These are phyloP conservation scores for Neodontobutis hainanensis DNA, from an alignment of 2,113 vertebrate genomes.

Conservation along the genomic window DNA sequence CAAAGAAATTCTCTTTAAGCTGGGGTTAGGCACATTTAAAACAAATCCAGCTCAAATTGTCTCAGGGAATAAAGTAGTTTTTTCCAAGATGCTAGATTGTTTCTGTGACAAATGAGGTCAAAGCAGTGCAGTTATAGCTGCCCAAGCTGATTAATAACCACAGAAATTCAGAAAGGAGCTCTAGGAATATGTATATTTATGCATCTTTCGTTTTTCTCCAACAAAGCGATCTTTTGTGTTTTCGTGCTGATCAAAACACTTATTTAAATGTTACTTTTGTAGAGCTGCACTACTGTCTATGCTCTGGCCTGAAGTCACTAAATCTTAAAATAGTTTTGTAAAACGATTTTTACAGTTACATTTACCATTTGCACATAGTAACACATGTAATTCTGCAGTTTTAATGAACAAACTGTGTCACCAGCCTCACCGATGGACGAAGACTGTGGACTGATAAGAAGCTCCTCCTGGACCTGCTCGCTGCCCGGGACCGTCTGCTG, in stretches of 20 bases:
- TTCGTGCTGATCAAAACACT: no score
- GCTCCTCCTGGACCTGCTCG: constrained; percentile 96
- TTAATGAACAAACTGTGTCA: no score
- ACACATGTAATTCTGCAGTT: background rate
- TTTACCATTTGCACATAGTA: background rate
- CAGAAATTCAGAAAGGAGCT: no score
- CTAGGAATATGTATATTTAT: no score
- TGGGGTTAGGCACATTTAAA: constrained; percentile 14
- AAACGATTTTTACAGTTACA: no score
- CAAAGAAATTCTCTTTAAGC: constrained; percentile 16
- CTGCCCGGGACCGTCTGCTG: constrained; percentile 98
- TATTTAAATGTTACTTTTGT: no score
- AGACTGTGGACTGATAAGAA: constrained; percentile 98
- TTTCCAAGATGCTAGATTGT: background rate
- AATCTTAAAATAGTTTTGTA: no score
- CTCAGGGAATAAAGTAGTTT: constrained; percentile 6
- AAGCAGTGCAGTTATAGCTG: background rate
- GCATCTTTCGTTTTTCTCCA: no score
- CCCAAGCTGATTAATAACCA: background rate
- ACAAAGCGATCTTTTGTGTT: no score
- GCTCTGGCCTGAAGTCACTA: no score
- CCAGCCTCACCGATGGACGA: constrained; percentile 92
- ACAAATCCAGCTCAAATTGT: constrained; percentile 1
- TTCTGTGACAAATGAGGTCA: background rate
- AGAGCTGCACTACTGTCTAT: no score